Base-by-base conservation (phyloP, 2,113 vertebrate species). In the Archocentrus centrarchus region DNA sequence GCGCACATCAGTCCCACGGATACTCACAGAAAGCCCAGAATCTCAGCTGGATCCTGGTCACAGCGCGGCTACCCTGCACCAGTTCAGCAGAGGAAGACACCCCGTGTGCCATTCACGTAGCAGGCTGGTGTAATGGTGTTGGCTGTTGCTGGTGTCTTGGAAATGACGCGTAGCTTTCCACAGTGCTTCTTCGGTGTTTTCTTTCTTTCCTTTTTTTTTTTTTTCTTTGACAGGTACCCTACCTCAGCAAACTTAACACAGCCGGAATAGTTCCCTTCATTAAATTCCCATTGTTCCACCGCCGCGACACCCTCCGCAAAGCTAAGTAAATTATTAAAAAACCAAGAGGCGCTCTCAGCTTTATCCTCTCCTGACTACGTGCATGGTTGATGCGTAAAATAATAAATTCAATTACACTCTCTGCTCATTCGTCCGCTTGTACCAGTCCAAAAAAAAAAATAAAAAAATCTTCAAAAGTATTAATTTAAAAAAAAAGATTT, bases 321-420 rank as follows among this genome's bases (percentile, higher is more conserved):
- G 70, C 89, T 81, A 83, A 87, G 68, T 77, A 50, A 58, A 32
- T 66, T 62, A 62, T 60, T 55, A n/a, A 85, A 60, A 79, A 77
- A 41, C 7, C 86, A 83, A 47, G 81, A 70, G 80, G 77, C 81
- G 79, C 84, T 86, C 79, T 75, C 75, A 75, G 83, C 64, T 78
- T 75, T 75, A 39, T 87, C 84, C 77, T 90, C 64, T 92, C 83
- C 86, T 81, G 60, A 79, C 85, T 89, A 79, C 82, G 89, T 76
- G 80, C 86, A 79, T 75, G 89, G 89, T 90, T 90, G 91, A 92
- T 93, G 94, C 93, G 91, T 94, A 94, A 92, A 93, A 93, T 91
- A 89, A 91, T 77, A 82, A 86, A 94, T 87, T 41, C 80, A 88
- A 89, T 82, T 20, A 80, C 73, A 86, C 88, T 32, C 44, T 86